Evolutionary conservation across 2,113 vertebrate genomes (phyloP), one percentile per base, ranked within the genome.

Genomic region (Formicarius rufipectus): DNA sequence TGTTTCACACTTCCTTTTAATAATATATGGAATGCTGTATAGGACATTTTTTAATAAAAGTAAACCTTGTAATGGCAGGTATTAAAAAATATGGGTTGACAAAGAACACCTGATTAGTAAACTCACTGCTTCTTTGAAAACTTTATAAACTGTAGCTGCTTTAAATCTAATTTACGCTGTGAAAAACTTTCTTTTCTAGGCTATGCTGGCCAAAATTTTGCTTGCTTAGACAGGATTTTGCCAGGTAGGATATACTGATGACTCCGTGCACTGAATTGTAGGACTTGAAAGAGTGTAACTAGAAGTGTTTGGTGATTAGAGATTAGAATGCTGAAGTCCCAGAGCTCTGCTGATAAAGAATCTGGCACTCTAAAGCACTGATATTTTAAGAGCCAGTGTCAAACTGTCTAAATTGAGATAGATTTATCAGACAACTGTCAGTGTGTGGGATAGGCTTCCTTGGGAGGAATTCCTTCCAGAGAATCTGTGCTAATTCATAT

Each of bases 301-400:
- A 42, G 35, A 60, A 71, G 72, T 79, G 44, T 74, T 86, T 78
- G 55, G 24, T 90, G 60, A 68, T 7, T 59, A 56, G 49, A 58
- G 79, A 78, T 92, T 28, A 84, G 73, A 79, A 33, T 27, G 67
- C 52, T 60, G 31, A 67, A 80, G 30, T 71, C 39, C 47, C 72
- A 83, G 71, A 90, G 50, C 82, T 86, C 79, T 90, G 68, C 80
- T 90, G 79, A 86, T 95, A 47, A 90, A 90, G 74, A 88, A 30
- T 25, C 35, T 66, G 55, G 55, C 58, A 42, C 40, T 86, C 33
- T 60, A 22, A 68, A 94, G 37, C 8, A 27, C 22, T 83, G 79
- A 22, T 93, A 42, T 82, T 80, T 69, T 85, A 95, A 89, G 42
- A 87, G 42, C 67, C 76, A 44, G 28, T 64, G 37, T 93, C 66